These are phyloP conservation scores for Anoplophora glabripennis DNA, from an alignment of 1,140 invertebrate genomes.

Conservation along the genomic window DNA sequence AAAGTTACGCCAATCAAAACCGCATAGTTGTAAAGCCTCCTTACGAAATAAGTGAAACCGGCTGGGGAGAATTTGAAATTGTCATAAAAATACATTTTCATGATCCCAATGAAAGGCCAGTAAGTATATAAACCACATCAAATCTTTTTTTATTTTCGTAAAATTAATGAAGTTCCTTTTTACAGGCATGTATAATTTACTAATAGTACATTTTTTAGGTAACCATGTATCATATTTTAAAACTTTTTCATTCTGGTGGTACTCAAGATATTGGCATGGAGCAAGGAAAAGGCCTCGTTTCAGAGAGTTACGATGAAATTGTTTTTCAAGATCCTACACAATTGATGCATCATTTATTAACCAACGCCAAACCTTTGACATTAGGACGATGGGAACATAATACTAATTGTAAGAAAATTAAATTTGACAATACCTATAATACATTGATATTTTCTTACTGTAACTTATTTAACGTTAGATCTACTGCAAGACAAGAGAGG, in stretches of 20 bases:
- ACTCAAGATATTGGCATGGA: constrained; percentile 58
- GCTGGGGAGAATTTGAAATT: constrained; percentile 99
- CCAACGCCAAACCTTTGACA: constrained; percentile 70
- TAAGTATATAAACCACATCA: too few species aligned
- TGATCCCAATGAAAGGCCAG: constrained; percentile 93
- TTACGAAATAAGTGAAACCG: constrained; percentile 97
- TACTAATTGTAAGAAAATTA: constrained; percentile 79
- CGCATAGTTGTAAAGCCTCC: constrained; percentile 91
- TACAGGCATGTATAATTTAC: background rate
- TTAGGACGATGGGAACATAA: constrained; percentile 79
- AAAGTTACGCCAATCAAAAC: constrained; percentile 95
- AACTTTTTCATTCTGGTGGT: constrained; percentile 82
- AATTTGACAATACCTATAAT: too few species aligned
- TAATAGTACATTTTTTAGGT: constrained; percentile 61
- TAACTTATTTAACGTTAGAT: too few species aligned
- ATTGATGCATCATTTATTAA: constrained; percentile 87
- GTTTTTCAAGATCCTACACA: constrained; percentile 96
- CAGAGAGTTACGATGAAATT: constrained; percentile 96
- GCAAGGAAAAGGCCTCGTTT: constrained; percentile 80
- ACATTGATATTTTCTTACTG: too few species aligned
- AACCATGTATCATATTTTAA: constrained; percentile 93
- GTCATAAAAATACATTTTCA: constrained; percentile 98
- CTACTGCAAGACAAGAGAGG: too few species aligned
- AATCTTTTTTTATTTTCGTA: too few species aligned
- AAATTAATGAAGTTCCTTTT: background rate